Base-by-base conservation (phyloP, 2,797 vertebrate genomes). In the Enteromius trimaculatus region DNA sequence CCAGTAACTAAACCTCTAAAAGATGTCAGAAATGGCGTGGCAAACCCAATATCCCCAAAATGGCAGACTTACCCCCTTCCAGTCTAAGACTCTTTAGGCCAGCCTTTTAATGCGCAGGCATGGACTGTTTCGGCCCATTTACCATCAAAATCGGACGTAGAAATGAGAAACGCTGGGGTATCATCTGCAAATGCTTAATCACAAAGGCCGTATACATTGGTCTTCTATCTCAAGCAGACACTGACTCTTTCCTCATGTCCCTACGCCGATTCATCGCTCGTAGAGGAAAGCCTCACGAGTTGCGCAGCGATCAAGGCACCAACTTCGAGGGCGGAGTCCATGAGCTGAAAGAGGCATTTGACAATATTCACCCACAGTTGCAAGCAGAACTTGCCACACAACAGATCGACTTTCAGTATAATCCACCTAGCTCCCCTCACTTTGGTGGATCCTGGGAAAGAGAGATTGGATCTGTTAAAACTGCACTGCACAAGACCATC, bases 1-100 rank as follows among this genome's bases (percentile, higher is more conserved):
- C 31, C 31, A 31, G 31, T 31, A 31, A 31, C 31, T 31, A 31
- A 31, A 31, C 31, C 3, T 1, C 31, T 31, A 31, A 31, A 31
- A 31, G 31, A 31, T 86, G 83, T 3, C 68, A 68, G 1, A n/a
- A 6, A 3, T 85, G 60, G 79, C 3, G 51, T 17, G 0, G 71
- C 75, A n/a, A 78, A 65, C 3, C 86, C 84, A n/a, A 62, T 51
- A 6, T 17, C 29, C 29, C 62, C 14, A 77, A 84, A 5, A 88
- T 86, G 84, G 84, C 82, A 0, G 77, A 89, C 49, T 77, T 86
- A 0, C 77, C 86, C 19, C 42, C 72, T 66, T n/a, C 31, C 39
- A 68, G 42, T 1, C 10, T 58, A 2, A 37, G 29, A 34, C 31
- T 64, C 8, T 49, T 60, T 11, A 16, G n/a, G 53, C 51, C 53